Base-by-base conservation (phyloP, 2,113 vertebrate species). In the Buteo buteo region DNA sequence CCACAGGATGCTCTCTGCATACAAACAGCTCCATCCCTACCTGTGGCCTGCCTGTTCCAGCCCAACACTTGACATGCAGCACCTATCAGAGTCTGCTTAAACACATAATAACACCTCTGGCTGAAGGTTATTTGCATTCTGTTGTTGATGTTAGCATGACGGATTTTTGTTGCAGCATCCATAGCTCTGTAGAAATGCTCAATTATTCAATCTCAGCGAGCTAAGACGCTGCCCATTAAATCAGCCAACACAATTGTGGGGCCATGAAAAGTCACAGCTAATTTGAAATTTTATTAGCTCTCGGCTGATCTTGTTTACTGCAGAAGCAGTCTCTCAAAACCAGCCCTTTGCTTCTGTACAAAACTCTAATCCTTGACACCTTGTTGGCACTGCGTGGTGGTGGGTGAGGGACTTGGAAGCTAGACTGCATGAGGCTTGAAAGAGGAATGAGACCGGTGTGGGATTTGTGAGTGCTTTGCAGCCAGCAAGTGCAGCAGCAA, bases 181-280 rank as follows among this genome's bases (percentile, higher is more conserved):
- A 97, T 99, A 99, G 99, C 98, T 99, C 98, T 98, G 98, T 96
- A 98, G 98, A 98, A 98, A 98, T 96, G 97, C 98, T 98, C 98
- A 98, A 98, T 99, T 98, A 98, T 98, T 99, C 98, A 98, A 97
- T 98, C 98, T 97, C 98, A 97, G 98, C 6, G 58, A 96, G 98
- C 95, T 97, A 98, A 98, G 98, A 98, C 91, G 28, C 57, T 98
- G 96, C 96, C 98, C 97, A 80, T 98, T 98, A 98, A 98, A 98
- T 98, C 97, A 98, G 93, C 91, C 52, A 90, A 82, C 94, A 97
- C 97, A 98, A 92, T 94, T 96, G 97, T 95, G 94, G 93, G 96
- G 95, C 98, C 61, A 76, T 93, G 97, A 97, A 97, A 98, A 98
- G 98, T 98, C 98, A 96, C 93, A 97, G 96, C 93, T 98, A 98